phyloP scores from a whole-genome alignment of 2,797 vertebrate genomes.

The Chanos chanos region DNA sequence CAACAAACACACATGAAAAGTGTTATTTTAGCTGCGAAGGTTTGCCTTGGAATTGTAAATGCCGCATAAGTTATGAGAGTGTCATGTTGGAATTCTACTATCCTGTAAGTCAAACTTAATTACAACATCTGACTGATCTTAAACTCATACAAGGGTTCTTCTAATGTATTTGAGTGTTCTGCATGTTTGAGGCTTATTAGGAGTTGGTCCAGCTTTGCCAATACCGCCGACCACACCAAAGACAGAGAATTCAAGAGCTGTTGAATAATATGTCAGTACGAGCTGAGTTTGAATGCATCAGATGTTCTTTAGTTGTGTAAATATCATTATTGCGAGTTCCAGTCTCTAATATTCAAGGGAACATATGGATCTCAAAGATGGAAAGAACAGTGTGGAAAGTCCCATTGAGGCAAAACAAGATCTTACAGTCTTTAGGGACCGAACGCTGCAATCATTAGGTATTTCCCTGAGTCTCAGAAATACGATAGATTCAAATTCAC shows the following conservation, averaged over 20 bases:
- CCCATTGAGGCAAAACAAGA: not conserved
- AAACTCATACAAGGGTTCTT: slow-evolving; percentile 31
- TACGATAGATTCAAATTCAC: no score
- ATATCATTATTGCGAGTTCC: slow-evolving; percentile 15
- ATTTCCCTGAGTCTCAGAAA: not conserved
- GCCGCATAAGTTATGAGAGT: slow-evolving; percentile 61
- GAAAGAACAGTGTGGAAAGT: slow-evolving; percentile 1
- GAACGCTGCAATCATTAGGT: slow-evolving; percentile 13
- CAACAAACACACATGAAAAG: slow-evolving; percentile 47
- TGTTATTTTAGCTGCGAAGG: slow-evolving; percentile 74
- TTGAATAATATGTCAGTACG: no score
- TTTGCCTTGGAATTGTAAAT: slow-evolving; percentile 68
- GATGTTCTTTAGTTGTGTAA: slow-evolving; percentile 9
- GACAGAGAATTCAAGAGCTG: not conserved
- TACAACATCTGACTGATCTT: slow-evolving; percentile 64
- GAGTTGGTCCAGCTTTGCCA: slow-evolving; percentile 54
- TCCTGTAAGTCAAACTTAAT: slow-evolving; percentile 71
- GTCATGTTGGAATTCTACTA: slow-evolving; percentile 57
- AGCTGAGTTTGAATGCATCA: no score
- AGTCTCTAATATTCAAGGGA: slow-evolving; percentile 13
- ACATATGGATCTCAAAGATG: slow-evolving; percentile 9
- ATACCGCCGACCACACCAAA: slow-evolving; percentile 20
- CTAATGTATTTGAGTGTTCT: slow-evolving; percentile 48
- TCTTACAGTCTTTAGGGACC: slow-evolving; percentile 8
- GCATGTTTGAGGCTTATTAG: slow-evolving; percentile 72